A percentile compares a stretch with the other conserved stretches of the same genome.
These are phyloP conservation scores for Alligator sinensis DNA, from an alignment of 2,113 vertebrate genomes.

Conservation along the genomic window DNA sequence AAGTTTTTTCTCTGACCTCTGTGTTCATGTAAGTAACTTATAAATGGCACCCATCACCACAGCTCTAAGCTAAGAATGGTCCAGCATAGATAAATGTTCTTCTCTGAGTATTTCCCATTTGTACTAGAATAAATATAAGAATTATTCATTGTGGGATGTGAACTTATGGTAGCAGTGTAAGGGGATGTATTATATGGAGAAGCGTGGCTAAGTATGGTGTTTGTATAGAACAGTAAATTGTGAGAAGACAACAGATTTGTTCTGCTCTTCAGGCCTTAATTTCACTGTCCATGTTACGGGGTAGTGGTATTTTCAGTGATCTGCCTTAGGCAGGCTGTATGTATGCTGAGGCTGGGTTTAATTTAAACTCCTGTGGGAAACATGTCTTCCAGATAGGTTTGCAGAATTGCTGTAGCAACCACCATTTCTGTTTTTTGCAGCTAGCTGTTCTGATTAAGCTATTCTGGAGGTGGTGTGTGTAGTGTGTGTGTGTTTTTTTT, in stretches of 20 bases:
- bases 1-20: background rate
- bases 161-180: background rate
- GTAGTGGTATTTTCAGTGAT: background rate
- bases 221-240: background rate
- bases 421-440: accelerated
- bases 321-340: accelerated
- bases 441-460: accelerated
- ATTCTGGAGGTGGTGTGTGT: background rate
- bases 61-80: too few relatives aligned
- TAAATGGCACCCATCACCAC: too few relatives aligned
- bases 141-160: background rate
- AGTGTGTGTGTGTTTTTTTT: background rate
- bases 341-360: background rate
- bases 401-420: background rate
- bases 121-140: background rate
- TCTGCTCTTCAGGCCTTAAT: background rate
- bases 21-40: background rate
- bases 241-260: background rate
- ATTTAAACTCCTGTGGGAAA: too few relatives aligned
- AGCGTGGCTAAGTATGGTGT: background rate
- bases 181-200: background rate
- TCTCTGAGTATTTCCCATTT: background rate
- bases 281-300: accelerated
- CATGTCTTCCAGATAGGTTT: background rate
- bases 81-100: background rate